Evolutionary conservation across 2,797 vertebrate genomes (phyloP), one percentile per base, ranked within the genome.

Genomic region (Champsocephalus gunnari): DNA sequence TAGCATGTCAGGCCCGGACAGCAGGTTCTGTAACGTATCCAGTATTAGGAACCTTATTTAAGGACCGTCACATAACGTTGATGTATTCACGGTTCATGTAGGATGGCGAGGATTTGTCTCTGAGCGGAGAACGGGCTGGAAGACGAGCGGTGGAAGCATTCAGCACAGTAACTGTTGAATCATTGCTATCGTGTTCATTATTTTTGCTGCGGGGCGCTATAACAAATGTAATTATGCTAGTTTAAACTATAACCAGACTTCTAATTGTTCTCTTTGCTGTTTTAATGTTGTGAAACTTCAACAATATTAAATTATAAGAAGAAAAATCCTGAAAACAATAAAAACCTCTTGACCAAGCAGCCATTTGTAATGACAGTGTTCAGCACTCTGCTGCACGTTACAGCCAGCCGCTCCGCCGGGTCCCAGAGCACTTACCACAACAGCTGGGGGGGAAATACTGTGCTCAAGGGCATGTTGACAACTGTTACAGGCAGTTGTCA

Each of bases 151-250:
- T 32, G 14, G 68, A 75, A 73, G 7, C 21, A 44, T 73, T 69
- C 73, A 43, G 44, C 58, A 64, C 48, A n/a, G 64, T 61, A 61
- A 75, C 61, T 77, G 60, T 68, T 71, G 63, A 71, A 43, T 68
- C 50, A 71, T 41, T 59, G 48, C 8, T 60, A 43, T 44, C 34
- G 9, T 79, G 41, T 62, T 69, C 21, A 32, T 41, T 66, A 12
- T 62, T 28, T 57, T 38, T 47, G 50, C 69, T 58, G 21, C 17
- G 0, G 19, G 28, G 49, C 24, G 69, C 28, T 11, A 13, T 41
- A 41, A 4, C 48, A 53, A 44, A 67, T 28, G 48, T 50, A 1
- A 32, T 13, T 59, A 55, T 16, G 10, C 44, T 3, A 44, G 45
- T 38, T 50, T 45, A 65, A 44, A 50, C 5, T 48, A 19, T 21